A percentile compares a stretch with the other conserved stretches of the same genome.
Evolutionary conservation across 2,113 vertebrate genomes (phyloP).

Genomic region (Carlito syrichta): DNA sequence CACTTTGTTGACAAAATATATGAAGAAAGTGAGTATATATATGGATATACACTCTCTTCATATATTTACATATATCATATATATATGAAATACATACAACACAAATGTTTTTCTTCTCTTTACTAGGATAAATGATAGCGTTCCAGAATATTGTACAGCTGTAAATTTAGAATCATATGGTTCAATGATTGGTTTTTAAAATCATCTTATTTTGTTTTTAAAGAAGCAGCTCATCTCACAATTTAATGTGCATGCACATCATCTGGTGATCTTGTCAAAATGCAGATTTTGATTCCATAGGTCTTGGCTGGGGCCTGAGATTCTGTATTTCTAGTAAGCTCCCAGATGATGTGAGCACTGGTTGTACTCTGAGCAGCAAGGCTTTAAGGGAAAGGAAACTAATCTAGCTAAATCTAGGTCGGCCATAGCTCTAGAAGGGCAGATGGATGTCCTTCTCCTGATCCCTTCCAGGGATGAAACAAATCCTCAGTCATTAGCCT

Average conservation of each 20-base stretch:
- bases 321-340: neutral
- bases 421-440: neutral
- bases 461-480: neutral
- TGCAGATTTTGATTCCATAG: neutral
- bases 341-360: neutral
- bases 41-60: neutral
- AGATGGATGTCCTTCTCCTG: neutral
- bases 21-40: neutral
- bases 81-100: neutral
- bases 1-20: neutral
- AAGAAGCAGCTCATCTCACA: neutral
- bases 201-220: neutral
- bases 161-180: neutral
- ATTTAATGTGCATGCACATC: no score
- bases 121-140: neutral
- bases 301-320: neutral
- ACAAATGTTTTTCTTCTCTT: neutral
- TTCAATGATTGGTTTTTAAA: neutral
- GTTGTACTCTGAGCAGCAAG: fast-evolving
- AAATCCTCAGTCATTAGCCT: neutral
- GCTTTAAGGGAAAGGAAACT: neutral
- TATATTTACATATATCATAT: neutral
- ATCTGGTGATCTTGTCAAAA: neutral
- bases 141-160: neutral
- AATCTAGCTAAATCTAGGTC: neutral